A percentile compares a stretch with the other conserved stretches of the same genome.
Conservation (phyloP, 2,113 vertebrate genomes). For the Saguinus imperator region DNA sequence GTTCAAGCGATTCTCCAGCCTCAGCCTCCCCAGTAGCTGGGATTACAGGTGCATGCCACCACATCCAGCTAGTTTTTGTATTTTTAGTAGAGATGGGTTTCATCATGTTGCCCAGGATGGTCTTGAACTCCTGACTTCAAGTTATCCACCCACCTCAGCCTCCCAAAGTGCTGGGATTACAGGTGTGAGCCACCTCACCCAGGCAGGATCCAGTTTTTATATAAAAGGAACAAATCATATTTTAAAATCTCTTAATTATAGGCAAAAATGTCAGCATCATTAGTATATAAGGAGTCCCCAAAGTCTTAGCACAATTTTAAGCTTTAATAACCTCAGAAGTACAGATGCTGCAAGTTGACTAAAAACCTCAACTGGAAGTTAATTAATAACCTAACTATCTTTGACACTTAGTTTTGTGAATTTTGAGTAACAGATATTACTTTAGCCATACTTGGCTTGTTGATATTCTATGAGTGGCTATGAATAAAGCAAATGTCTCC, state of each 20-base stretch:
- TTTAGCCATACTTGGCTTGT: neutral
- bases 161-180: too few relatives aligned
- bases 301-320: constrained; percentile 33
- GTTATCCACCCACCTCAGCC: too few relatives aligned
- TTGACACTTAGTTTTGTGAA: neutral
- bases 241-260: constrained; percentile 17
- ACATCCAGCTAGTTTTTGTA: too few relatives aligned
- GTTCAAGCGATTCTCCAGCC: too few relatives aligned
- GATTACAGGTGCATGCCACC: too few relatives aligned
- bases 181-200: too few relatives aligned
- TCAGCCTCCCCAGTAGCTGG: too few relatives aligned
- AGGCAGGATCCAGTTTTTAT: neutral
- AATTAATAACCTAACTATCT: neutral
- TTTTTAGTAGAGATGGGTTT: too few relatives aligned
- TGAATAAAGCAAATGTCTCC: neutral
- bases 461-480: neutral
- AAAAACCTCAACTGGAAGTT: constrained; percentile 24
- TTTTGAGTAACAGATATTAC: constrained; percentile 20
- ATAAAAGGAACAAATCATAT: constrained; percentile 4
- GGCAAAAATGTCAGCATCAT: constrained; percentile 30
- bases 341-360: constrained; percentile 10
- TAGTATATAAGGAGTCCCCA: neutral
- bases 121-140: too few relatives aligned
- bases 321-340: constrained; percentile 31
- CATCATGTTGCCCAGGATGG: too few relatives aligned